Conservation (phyloP, 2,888 invertebrate species). For the Fragum fragum region DNA sequence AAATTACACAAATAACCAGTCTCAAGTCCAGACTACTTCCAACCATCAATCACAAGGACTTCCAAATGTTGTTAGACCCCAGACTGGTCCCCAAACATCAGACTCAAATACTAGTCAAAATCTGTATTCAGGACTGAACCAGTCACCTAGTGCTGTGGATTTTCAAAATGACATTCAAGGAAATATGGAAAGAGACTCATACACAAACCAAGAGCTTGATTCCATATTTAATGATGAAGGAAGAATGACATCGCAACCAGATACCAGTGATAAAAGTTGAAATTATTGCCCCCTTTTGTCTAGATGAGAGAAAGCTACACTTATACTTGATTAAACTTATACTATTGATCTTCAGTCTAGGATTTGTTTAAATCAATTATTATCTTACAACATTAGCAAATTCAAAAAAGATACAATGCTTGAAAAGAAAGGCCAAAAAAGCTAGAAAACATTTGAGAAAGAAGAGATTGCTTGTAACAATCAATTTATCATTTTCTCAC, state of each 20-base stretch:
- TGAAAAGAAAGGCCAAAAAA: too few species aligned
- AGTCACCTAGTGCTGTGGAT: constrained; percentile 57
- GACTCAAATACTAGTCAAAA: constrained; percentile 17
- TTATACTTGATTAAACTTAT: too few species aligned
- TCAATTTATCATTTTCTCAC: too few species aligned
- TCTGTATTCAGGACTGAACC: constrained; percentile 12
- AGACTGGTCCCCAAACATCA: not conserved
- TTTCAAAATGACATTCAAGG: constrained; percentile 48
- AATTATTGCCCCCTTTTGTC: not conserved
- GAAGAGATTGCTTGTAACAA: too few species aligned
- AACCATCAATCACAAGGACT: not conserved
- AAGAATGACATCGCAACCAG: constrained; percentile 33
- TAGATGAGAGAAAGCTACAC: not conserved
- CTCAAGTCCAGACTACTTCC: constrained; percentile 4
- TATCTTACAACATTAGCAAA: too few species aligned
- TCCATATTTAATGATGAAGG: constrained; percentile 30
- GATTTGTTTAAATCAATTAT: too few species aligned
- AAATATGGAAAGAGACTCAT: constrained; percentile 24
- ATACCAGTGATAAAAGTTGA: constrained; percentile 1
- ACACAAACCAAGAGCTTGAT: constrained; percentile 42
- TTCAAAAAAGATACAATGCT: too few species aligned
- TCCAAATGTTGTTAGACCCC: not conserved
- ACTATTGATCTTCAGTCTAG: too few species aligned
- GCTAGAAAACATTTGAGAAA: too few species aligned
- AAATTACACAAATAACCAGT: constrained; percentile 30